Percentiles rank a stretch among this genome's conserved stretches.
phyloP scores from a whole-genome alignment of 2,113 vertebrate species.

The Seriola quinqueradiata region DNA sequence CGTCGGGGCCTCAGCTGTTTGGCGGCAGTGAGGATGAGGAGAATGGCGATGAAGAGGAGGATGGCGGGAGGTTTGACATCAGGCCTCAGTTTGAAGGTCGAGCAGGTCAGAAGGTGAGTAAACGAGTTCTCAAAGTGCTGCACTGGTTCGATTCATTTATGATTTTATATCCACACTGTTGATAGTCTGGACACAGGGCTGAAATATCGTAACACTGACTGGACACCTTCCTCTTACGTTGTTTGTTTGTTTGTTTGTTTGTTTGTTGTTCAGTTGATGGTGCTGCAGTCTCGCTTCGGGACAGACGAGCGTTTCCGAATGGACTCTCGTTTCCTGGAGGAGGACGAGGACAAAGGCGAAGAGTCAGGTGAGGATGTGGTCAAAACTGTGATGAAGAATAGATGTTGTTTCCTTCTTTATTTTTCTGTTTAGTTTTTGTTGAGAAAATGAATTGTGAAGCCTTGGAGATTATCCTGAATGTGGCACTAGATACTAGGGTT shows the following conservation, averaged over 20 bases:
- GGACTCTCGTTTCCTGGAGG: constrained; percentile 93
- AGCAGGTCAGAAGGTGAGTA: constrained; percentile 93
- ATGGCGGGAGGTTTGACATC: constrained; percentile 86
- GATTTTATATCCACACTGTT: too few species aligned
- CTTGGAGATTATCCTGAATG: too few species aligned
- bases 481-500: too few species aligned
- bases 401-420: too few species aligned
- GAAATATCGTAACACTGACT: neutral
- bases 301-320: constrained; percentile 93
- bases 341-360: constrained; percentile 75
- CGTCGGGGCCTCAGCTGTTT: constrained; percentile 85
- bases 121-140: fast-evolving
- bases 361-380: constrained; percentile 80
- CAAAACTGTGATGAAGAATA: too few species aligned
- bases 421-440: too few species aligned
- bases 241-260: neutral
- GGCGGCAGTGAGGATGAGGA: constrained; percentile 88
- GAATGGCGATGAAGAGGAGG: constrained; percentile 78
- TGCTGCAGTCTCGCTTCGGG: constrained; percentile 91
- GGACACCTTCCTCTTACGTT: neutral
- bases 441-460: too few species aligned
- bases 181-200: too few species aligned
- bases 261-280: constrained; percentile 87
- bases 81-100: constrained; percentile 95
- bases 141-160: too few species aligned